Conservation (phyloP, 2,888 invertebrate genomes). For the Melieria omissa region DNA sequence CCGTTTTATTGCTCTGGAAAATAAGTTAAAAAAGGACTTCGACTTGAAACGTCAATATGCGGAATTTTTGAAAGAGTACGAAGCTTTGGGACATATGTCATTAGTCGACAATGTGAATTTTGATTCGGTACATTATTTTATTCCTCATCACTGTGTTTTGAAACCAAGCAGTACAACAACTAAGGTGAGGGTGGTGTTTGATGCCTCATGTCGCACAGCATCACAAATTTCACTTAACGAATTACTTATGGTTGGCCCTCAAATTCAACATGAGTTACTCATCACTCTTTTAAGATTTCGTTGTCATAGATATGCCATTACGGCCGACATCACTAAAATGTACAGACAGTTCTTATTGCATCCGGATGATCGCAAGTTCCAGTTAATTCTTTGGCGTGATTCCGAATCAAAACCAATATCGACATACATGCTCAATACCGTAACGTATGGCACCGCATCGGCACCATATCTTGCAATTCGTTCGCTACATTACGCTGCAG, state of each 20-base stretch:
- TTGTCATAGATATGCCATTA: slow-evolving; percentile 30
- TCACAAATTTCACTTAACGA: slow-evolving; percentile 36
- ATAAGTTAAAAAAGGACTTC: slow-evolving; percentile 29
- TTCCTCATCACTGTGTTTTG: slow-evolving; percentile 42
- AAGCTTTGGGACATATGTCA: slow-evolving; percentile 33
- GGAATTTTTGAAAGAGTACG: slow-evolving; percentile 34
- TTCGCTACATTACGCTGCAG: slow-evolving; percentile 25
- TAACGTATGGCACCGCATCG: slow-evolving; percentile 28
- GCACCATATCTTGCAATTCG: slow-evolving; percentile 35
- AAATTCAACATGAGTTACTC: slow-evolving; percentile 33
- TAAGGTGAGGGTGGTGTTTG: slow-evolving; percentile 40
- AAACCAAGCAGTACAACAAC: slow-evolving; percentile 33
- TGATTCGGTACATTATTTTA: slow-evolving; percentile 29
- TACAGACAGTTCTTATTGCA: slow-evolving; percentile 25
- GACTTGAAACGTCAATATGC: slow-evolving; percentile 32
- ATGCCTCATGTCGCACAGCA: slow-evolving; percentile 36
- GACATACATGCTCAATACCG: slow-evolving; percentile 22
- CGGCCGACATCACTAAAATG: slow-evolving; percentile 36
- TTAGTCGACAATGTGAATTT: slow-evolving; percentile 3
- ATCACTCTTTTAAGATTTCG: slow-evolving; percentile 34
- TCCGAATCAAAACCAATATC: slow-evolving; percentile 1
- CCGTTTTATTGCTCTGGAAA: slow-evolving; percentile 39
- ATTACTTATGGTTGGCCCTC: slow-evolving; percentile 33
- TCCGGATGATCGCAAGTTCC: slow-evolving; percentile 24
- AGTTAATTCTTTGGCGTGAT: slow-evolving; percentile 29